Evolutionary conservation across 2,113 vertebrate genomes (phyloP).

Genomic region (Silurus meridionalis): DNA sequence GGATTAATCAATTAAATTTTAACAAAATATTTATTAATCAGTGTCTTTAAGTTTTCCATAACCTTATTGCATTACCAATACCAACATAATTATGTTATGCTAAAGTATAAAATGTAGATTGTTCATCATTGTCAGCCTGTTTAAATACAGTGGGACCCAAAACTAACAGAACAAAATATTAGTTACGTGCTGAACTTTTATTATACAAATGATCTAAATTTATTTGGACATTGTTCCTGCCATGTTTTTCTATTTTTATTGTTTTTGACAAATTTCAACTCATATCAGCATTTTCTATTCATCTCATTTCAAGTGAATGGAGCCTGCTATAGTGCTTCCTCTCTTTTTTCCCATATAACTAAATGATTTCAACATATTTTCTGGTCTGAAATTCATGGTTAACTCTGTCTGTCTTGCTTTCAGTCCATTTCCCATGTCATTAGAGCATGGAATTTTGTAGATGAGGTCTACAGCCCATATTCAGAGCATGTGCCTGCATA

Average conservation of each 20-base stretch:
- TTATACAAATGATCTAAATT: background rate
- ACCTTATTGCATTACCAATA: background rate
- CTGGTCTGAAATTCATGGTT: slow-evolving; percentile 32
- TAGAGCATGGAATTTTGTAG: slow-evolving; percentile 45
- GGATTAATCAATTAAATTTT: background rate
- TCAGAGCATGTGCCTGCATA: slow-evolving; percentile 37
- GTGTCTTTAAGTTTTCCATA: background rate
- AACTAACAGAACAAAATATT: background rate
- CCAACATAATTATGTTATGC: background rate
- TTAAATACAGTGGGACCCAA: slow-evolving; percentile 17
- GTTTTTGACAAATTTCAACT: background rate
- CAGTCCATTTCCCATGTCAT: slow-evolving; percentile 47
- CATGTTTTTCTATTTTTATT: background rate
- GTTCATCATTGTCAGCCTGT: slow-evolving; percentile 4
- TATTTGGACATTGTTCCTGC: background rate
- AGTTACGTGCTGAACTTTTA: background rate
- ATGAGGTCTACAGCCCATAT: slow-evolving; percentile 42
- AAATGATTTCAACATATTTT: slow-evolving; percentile 44
- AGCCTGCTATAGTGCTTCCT: background rate
- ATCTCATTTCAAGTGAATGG: slow-evolving; percentile 26
- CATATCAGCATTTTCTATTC: slow-evolving; percentile 1
- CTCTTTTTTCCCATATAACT: background rate
- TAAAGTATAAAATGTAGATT: background rate
- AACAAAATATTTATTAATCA: background rate
- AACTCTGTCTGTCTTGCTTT: slow-evolving; percentile 36